phyloP scores from a whole-genome alignment of 2,888 invertebrate genomes.

The Glyphotaelius pellucidus region DNA sequence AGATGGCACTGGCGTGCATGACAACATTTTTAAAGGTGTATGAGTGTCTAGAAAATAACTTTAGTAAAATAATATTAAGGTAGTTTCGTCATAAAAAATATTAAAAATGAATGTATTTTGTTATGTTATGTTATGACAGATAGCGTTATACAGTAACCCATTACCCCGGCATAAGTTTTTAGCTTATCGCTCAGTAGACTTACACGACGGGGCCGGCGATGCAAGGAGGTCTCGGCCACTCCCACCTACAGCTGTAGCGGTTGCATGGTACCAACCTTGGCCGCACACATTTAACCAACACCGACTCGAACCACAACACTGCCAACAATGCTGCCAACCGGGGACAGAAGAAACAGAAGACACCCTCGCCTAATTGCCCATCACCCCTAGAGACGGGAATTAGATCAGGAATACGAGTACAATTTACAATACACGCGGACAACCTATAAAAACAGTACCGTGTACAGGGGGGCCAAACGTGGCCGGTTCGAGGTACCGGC shows the following conservation, averaged over 20 bases:
- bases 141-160: neutral
- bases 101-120: too few relatives aligned
- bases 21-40: neutral
- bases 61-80: neutral
- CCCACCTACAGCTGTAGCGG: constrained; percentile 20
- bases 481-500: constrained; percentile 11
- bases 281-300: constrained; percentile 9
- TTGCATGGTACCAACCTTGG: constrained; percentile 24
- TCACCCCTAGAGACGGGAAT: neutral
- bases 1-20: neutral
- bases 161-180: neutral
- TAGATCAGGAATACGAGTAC: neutral
- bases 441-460: neutral
- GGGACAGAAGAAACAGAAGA: neutral
- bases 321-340: constrained; percentile 3
- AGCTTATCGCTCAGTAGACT: neutral
- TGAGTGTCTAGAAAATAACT: neutral
- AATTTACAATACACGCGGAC: neutral
- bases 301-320: neutral
- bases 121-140: neutral
- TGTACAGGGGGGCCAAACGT: neutral
- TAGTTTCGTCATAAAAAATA: neutral
- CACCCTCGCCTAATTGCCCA: constrained; percentile 5
- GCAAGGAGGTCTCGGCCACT: constrained; percentile 39
- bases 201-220: neutral